Base-by-base conservation (phyloP, 30 jellyfish, hydroid and myxozoan species). In the Hydractinia echinata region DNA sequence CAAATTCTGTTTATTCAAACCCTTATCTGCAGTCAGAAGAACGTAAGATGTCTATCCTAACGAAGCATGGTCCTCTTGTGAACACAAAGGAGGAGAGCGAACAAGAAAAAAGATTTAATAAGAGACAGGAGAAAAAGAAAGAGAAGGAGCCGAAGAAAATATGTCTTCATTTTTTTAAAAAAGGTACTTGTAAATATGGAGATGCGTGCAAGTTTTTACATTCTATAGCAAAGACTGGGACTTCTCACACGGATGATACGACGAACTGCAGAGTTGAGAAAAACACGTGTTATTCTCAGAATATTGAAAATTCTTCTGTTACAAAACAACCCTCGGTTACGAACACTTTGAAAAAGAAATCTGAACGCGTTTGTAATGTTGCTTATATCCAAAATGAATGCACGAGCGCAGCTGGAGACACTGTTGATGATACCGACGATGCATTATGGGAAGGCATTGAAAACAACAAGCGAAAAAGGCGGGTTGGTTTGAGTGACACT, bases 21-120 rank as follows among this genome's bases (percentile, higher is more conserved):
- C 85, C 85, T 1, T 77, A 16, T n/a, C 51, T 77, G 66, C 55
- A 61, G 49, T 52, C 82, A 4, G 77, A 77, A 30, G 85, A 77
- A 54, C 58, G 18, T 21, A 77, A 64, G 55, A 54, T 77, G 5
- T 16, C 73, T 10, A 60, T 5, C 10, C 77, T 77, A 52, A 15
- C 80, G 21, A 53, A 61, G 60, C 85, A 77, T n/a, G 85, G 85
- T 15, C 85, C 85, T 52, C 44, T 77, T 15, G 58, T 77, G 11
- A 64, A 56, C n/a, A 54, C 18, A 16, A 56, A 51, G 16, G 74
- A 64, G 39, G 74, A 77, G 60, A 60, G 54, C 5, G 78, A 55
- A 5, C 55, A 52, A 20, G 66, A 77, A 14, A 77, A 55, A 77
- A 21, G 58, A 21, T 21, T 5, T 72, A 58, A 49, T 5, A 77